Base-by-base conservation (phyloP, 2,797 vertebrate species). In the Sorex maritimensis region DNA sequence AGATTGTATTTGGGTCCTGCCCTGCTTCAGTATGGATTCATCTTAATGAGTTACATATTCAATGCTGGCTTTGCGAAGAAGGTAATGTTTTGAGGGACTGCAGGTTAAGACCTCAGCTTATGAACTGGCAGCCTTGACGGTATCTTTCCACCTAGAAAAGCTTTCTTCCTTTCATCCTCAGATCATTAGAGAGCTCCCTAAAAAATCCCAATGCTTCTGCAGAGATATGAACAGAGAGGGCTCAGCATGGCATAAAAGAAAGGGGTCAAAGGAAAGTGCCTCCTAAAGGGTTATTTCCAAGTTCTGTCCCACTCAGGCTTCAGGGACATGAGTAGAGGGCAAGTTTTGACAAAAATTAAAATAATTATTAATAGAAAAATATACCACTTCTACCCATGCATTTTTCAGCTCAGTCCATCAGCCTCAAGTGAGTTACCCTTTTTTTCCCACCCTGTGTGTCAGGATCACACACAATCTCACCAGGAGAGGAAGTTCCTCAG, bases 401-500 rank as follows among this genome's bases (percentile, higher is more conserved):
- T 58, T 68, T 71, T 63, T 63, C 55, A 23, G 34, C 38, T 81
- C 14, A n/a, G 67, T 34, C 46, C 26, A 63, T 68, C 72, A 38
- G 69, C 21, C 63, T 38, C 80, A 6, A 34, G 38, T 67, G 89
- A 91, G 65, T 84, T 30, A 38, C 14, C 61, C 65, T n/a, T 77
- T n/a, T 6, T 41, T 28, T 61, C 86, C 88, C 81, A 44, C 58
- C 38, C 21, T 11, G 0, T 3, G 21, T 91, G 80, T 92, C 52
- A 90, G 49, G 88, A 92, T 88, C 91, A 78, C 93, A 87, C 73
- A 6, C 79, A 15, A 26, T 74, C 85, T 92, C 68, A 1, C 77
- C 74, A 49, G 67, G 49, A 88, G 23, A 79, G 44, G 15, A 86
- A 85, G 44, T 38, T 96, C 93, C 91, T 96, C 83, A 81, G 69